Evolutionary conservation across 2,797 vertebrate species (phyloP), one percentile per base, ranked within the genome.

Genomic region (Enteromius thamalakanensis): DNA sequence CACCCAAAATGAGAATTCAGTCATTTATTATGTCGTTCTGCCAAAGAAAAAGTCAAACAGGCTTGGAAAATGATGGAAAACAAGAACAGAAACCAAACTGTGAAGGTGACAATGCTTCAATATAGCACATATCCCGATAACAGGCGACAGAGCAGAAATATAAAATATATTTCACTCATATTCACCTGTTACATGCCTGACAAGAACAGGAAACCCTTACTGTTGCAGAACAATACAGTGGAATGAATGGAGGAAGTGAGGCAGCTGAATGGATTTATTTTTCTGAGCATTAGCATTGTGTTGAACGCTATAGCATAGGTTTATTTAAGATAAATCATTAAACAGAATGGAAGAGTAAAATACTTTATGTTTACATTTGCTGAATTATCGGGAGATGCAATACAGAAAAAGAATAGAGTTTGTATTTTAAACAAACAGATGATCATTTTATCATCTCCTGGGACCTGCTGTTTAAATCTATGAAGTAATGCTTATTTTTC

Each of bases 221-320:
- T 21, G 12, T 40, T n/a, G 53, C 29, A 29, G 21, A 42, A 72
- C 79, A 81, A 81, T 80, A 71, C 1, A 34, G 26, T 7, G 26
- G 40, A 72, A 49, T 72, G 68, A 64, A 62, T 72, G 8, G 53
- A 3, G 53, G 53, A 81, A 81, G 68, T 72, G 68, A 34, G 42
- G 21, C 32, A 80, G 67, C 23, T 70, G 68, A 40, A 55, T 23
- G 26, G 23, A 58, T 42, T 49, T 9, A 26, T 60, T 45, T 71
- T 67, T 65, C 60, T 14, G 19, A 51, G 45, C 76, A 17, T 68
- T 15, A 79, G 32, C 47, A 55, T 42, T 42, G n/a, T 49, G 21
- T 49, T 55, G 21, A 60, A 60, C 26, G 21, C 9, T 34, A 11
- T 17, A 37, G 4, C 12, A 3, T n/a, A 40, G 47, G 9, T 68